Evolutionary conservation across 64 coral and sea anemone genomes (phyloP).

Genomic region (Astreopora myriophthalma): DNA sequence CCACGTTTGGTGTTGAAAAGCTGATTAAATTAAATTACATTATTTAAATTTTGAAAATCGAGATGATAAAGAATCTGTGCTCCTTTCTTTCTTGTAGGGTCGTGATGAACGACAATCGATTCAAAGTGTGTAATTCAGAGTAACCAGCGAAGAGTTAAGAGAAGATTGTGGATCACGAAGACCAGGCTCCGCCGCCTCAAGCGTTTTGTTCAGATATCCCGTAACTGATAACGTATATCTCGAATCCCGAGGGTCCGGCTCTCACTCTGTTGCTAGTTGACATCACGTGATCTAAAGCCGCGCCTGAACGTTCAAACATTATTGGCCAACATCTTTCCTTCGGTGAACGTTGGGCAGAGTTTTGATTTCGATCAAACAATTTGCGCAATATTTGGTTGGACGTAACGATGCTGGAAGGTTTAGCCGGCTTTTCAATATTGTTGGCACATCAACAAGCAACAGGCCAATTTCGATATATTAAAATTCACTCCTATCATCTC

Average conservation of each 20-base stretch:
- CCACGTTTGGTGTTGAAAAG: background rate
- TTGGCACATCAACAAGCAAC: no score
- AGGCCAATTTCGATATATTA: no score
- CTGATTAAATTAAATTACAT: background rate
- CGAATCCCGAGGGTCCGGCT: background rate
- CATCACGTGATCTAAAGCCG: background rate
- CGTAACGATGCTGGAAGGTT: no score
- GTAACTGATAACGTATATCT: background rate
- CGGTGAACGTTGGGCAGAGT: no score
- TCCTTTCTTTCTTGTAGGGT: background rate
- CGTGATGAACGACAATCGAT: background rate
- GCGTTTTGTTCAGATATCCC: background rate
- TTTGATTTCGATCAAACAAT: no score
- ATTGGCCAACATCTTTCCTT: no score
- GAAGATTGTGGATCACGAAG: constrained; percentile 2
- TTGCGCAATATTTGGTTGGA: no score
- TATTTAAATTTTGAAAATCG: background rate
- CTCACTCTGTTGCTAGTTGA: background rate
- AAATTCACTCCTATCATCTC: no score
- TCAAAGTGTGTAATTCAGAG: background rate
- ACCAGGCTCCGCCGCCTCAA: background rate
- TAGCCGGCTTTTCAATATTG: no score
- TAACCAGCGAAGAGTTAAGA: background rate
- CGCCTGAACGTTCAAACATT: no score
- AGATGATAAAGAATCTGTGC: background rate